A percentile compares a stretch with the other conserved stretches of the same genome.
These are phyloP conservation scores for Polyodon spathula DNA, from an alignment of 2,113 vertebrate genomes.

Conservation along the genomic window DNA sequence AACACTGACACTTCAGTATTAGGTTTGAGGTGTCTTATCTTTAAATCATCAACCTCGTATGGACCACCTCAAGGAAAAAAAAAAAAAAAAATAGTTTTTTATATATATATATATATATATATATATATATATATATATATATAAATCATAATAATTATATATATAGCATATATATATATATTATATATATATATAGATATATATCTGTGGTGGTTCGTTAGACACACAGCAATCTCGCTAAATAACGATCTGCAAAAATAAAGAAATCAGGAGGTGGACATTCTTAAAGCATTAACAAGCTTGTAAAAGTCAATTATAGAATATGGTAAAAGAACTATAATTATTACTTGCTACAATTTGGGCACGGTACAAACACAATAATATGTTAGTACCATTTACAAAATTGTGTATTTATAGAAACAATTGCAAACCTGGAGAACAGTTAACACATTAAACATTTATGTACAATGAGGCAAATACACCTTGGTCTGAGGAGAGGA, in stretches of 20 bases:
- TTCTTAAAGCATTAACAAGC: slow-evolving; percentile 53
- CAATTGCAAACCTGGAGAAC: slow-evolving; percentile 48
- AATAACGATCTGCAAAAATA: too few species aligned
- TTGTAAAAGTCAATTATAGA: slow-evolving; percentile 40
- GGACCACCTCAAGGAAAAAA: slow-evolving; percentile 28
- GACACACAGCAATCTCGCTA: too few species aligned
- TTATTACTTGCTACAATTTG: slow-evolving; percentile 18
- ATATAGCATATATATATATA: too few species aligned
- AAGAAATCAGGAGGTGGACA: too few species aligned
- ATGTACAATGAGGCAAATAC: slow-evolving; percentile 68
- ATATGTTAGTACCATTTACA: slow-evolving; percentile 45
- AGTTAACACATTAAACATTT: slow-evolving; percentile 52
- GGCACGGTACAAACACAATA: slow-evolving; percentile 44
- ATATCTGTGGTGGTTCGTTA: too few species aligned
- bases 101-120: too few species aligned
- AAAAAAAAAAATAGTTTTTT: slow-evolving; percentile 17
- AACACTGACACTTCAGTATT: slow-evolving; percentile 17
- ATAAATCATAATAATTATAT: too few species aligned
- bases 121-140: too few species aligned
- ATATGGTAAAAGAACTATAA: slow-evolving; percentile 37
- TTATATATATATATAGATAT: too few species aligned
- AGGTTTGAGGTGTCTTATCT: slow-evolving; percentile 20
- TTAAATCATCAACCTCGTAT: slow-evolving; percentile 11
- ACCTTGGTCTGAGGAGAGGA: slow-evolving; percentile 65
- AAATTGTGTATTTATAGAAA: slow-evolving; percentile 47